Percentiles rank a stretch among this genome's conserved stretches.
These are phyloP conservation scores for Caenorhabditis parvicauda DNA, from an alignment of 2,888 invertebrate species.

Conservation along the genomic window DNA sequence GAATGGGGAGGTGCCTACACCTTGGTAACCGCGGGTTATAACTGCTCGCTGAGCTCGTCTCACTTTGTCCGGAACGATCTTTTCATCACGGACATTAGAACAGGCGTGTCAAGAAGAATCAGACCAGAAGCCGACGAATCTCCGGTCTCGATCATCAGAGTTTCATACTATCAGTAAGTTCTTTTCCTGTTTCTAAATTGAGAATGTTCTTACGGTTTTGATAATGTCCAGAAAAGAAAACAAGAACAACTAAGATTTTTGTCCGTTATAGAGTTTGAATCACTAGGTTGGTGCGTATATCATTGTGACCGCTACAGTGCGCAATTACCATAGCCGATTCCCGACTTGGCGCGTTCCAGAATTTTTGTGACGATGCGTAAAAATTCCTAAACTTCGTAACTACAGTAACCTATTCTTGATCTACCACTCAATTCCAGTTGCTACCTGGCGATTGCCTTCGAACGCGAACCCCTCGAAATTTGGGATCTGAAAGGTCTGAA, in stretches of 20 bases:
- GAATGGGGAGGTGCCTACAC: slow-evolving; percentile 60
- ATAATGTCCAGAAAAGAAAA: too few relatives aligned
- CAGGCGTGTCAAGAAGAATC: slow-evolving; percentile 45
- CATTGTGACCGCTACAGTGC: too few relatives aligned
- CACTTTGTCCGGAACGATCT: slow-evolving; percentile 59
- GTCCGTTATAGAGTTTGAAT: too few relatives aligned
- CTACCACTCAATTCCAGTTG: slow-evolving; percentile 43
- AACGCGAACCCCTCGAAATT: slow-evolving; percentile 62
- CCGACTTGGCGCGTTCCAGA: too few relatives aligned
- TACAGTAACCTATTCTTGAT: too few relatives aligned
- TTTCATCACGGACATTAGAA: slow-evolving; percentile 56
- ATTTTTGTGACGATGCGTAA: too few relatives aligned
- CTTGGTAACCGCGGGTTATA: slow-evolving; percentile 57
- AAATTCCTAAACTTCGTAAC: too few relatives aligned
- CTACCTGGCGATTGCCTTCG: slow-evolving; percentile 62
- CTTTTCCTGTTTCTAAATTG: background rate
- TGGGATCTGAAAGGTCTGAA: slow-evolving; percentile 60
- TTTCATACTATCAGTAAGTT: slow-evolving; percentile 58
- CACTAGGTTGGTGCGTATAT: too few relatives aligned
- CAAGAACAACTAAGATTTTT: too few relatives aligned
- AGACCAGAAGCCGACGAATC: slow-evolving; percentile 60
- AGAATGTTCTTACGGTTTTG: too few relatives aligned
- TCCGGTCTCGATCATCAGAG: slow-evolving; percentile 55
- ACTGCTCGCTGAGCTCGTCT: slow-evolving; percentile 53
- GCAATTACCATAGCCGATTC: too few relatives aligned